A percentile compares a stretch with the other conserved stretches of the same genome.
Conservation (phyloP, 2,113 vertebrate species). For the Gila orcuttii region DNA sequence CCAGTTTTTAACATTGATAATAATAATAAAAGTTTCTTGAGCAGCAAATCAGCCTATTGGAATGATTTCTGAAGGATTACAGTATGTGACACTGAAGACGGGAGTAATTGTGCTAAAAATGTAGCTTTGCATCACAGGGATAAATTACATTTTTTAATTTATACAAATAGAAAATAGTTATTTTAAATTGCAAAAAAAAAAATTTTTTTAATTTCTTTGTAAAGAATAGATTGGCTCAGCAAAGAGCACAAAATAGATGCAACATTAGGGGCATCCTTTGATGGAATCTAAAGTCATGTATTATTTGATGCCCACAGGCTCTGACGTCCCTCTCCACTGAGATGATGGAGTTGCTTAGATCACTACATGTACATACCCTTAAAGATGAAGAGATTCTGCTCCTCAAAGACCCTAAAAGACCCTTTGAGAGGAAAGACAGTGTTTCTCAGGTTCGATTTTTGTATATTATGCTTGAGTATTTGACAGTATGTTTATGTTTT, state of each 20-base stretch:
- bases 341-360: constrained; percentile 87
- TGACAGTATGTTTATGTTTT: not conserved
- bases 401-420: constrained; percentile 83
- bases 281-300: not conserved
- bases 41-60: not conserved
- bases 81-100: not conserved
- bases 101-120: too few species aligned
- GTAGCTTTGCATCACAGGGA: too few species aligned
- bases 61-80: not conserved
- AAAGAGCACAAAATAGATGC: too few species aligned
- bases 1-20: too few species aligned
- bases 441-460: constrained; percentile 66
- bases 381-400: constrained; percentile 92
- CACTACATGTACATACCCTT: constrained; percentile 83
- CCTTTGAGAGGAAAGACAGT: constrained; percentile 66
- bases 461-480: not conserved
- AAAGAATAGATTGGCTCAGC: too few species aligned
- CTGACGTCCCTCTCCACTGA: constrained; percentile 81
- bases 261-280: not conserved
- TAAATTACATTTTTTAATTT: too few species aligned
- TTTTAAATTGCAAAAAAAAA: too few species aligned
- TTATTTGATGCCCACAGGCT: constrained; percentile 60
- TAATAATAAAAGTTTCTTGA: not conserved
- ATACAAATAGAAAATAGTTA: too few species aligned
- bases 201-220: too few species aligned